phyloP scores from a whole-genome alignment of 2,113 vertebrate species.

The Neofelis nebulosa region DNA sequence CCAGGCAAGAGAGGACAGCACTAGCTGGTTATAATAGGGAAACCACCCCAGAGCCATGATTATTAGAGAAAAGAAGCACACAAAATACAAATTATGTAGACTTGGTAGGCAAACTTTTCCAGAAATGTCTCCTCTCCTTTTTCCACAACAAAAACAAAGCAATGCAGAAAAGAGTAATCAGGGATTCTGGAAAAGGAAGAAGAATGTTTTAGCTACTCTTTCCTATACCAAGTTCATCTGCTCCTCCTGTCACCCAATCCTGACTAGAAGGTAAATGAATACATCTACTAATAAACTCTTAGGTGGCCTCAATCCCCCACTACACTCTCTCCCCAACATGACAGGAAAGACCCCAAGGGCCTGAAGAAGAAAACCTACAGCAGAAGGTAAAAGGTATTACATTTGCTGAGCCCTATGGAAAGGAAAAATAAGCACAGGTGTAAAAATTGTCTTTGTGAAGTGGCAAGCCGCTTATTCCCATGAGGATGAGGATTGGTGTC shows the following conservation, averaged over 20 bases:
- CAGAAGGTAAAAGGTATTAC: not conserved
- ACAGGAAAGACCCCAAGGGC: not conserved
- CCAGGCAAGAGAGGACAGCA: not conserved
- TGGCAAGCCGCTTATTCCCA: not conserved
- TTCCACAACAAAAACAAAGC: not conserved
- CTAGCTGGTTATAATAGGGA: not conserved
- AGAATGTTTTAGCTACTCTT: not conserved
- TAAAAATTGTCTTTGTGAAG: constrained; percentile 29
- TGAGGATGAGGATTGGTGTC: not conserved
- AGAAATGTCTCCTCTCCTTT: not conserved
- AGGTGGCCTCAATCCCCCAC: not conserved
- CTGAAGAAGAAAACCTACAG: not conserved
- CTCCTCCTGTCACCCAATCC: not conserved
- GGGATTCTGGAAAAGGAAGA: not conserved
- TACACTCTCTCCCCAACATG: not conserved
- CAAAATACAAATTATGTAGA: not conserved
- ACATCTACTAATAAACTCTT: not conserved
- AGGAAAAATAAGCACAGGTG: not conserved
- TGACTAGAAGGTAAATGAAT: not conserved
- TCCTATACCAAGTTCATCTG: not conserved
- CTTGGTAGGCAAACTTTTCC: not conserved
- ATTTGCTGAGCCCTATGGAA: not conserved
- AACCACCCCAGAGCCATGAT: not conserved
- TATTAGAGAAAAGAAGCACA: not conserved
- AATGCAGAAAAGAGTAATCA: not conserved